phyloP scores from a whole-genome alignment of 2,797 vertebrate genomes.

The Enteromius fasciolatus region DNA sequence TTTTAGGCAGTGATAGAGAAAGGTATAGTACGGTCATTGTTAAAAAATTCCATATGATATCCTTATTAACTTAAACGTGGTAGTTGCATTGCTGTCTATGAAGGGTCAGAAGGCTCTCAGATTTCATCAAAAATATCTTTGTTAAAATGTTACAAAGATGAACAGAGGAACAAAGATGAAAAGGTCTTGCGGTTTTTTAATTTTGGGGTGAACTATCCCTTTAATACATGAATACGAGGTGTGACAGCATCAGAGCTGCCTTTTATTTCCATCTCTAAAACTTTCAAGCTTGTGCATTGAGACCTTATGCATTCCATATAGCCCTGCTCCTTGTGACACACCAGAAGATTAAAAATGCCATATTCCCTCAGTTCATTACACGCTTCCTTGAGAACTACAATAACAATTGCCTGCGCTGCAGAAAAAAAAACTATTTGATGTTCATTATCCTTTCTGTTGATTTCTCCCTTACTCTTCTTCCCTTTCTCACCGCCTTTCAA shows the following conservation, averaged over 20 bases:
- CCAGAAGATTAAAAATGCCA: slow-evolving; percentile 67
- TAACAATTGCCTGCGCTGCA: slow-evolving; percentile 68
- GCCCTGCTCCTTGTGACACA: slow-evolving; percentile 42
- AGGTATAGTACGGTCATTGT: neutral
- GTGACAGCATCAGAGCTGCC: neutral
- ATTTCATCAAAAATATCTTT: neutral
- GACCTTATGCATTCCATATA: slow-evolving; percentile 26
- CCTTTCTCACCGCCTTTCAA: slow-evolving; percentile 50
- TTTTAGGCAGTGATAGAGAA: neutral
- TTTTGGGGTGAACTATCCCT: neutral
- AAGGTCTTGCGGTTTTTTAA: neutral
- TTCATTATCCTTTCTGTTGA: slow-evolving; percentile 76
- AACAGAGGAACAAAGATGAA: neutral
- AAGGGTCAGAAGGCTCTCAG: neutral
- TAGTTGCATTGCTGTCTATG: neutral
- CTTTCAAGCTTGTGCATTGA: neutral
- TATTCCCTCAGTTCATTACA: slow-evolving; percentile 78
- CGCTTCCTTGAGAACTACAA: slow-evolving; percentile 74
- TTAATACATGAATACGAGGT: neutral
- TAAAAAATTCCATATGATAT: neutral
- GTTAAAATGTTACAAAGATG: neutral
- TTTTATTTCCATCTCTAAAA: slow-evolving; percentile 8
- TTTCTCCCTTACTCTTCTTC: slow-evolving; percentile 57
- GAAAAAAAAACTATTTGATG: slow-evolving; percentile 71
- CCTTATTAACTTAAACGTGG: neutral